phyloP scores from a whole-genome alignment of 1,140 invertebrate genomes.

The Listronotus bonariensis region DNA sequence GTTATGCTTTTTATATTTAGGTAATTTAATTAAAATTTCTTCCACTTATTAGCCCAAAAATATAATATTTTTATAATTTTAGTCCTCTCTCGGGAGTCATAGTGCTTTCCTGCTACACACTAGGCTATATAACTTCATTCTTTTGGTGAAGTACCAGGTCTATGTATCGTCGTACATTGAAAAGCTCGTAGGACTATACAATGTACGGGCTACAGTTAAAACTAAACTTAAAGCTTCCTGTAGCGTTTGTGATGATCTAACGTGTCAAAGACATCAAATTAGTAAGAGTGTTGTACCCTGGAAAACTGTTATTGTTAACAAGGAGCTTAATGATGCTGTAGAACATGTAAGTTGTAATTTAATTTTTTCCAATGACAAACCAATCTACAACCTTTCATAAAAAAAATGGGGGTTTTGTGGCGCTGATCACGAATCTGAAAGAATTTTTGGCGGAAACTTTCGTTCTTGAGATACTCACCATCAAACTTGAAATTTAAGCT shows the following conservation, averaged over 20 bases:
- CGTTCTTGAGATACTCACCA: no score
- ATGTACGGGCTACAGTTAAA: slow-evolving; percentile 29
- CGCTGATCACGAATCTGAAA: no score
- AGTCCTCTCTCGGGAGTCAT: slow-evolving; percentile 29
- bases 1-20: background rate
- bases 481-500: no score
- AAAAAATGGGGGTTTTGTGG: no score
- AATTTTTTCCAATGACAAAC: no score
- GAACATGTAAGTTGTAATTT: slow-evolving; percentile 66
- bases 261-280: slow-evolving; percentile 60
- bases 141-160: slow-evolving; percentile 41
- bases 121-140: slow-evolving; percentile 39
- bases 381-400: no score
- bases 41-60: background rate
- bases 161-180: slow-evolving; percentile 36
- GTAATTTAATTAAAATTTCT: background rate
- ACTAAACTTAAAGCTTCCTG: slow-evolving; percentile 45
- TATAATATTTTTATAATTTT: slow-evolving; percentile 12
- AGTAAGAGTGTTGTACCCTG: slow-evolving; percentile 62
- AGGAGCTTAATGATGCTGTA: slow-evolving; percentile 68
- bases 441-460: no score
- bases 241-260: slow-evolving; percentile 50
- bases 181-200: slow-evolving; percentile 44
- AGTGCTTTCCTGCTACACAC: slow-evolving; percentile 38
- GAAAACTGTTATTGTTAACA: slow-evolving; percentile 66